Evolutionary conservation across 2,888 invertebrate genomes (phyloP).

Genomic region (Tholera decimalis): DNA sequence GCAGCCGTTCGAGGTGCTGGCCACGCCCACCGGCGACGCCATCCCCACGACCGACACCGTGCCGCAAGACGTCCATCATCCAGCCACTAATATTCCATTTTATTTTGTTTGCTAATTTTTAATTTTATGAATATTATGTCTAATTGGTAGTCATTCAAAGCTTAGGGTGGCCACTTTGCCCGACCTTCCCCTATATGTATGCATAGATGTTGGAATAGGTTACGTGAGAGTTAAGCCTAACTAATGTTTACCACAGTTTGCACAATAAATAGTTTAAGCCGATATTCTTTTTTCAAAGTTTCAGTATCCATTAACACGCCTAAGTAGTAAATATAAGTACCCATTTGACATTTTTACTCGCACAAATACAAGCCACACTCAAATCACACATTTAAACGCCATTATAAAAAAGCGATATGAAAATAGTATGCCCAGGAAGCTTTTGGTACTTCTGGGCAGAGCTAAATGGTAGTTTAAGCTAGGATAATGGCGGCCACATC

Average conservation of each 20-base stretch:
- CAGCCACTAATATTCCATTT: too few relatives aligned
- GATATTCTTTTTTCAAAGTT: constrained; percentile 15
- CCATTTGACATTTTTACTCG: constrained; percentile 28
- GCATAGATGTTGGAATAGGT: not conserved
- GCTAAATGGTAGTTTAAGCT: not conserved
- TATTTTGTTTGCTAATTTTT: too few relatives aligned
- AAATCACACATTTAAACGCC: constrained; percentile 27
- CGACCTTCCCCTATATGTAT: not conserved
- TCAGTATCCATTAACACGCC: not conserved
- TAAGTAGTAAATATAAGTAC: constrained; percentile 8
- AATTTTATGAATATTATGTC: constrained; percentile 10
- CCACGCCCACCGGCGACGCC: too few relatives aligned
- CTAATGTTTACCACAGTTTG: constrained; percentile 2
- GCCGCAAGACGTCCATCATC: too few relatives aligned
- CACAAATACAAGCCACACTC: constrained; percentile 44
- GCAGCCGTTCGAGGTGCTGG: too few relatives aligned
- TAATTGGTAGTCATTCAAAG: constrained; percentile 19
- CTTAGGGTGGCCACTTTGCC: constrained; percentile 17
- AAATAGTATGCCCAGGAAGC: not conserved
- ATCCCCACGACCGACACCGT: too few relatives aligned
- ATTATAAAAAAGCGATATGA: constrained; percentile 47
- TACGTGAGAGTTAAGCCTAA: constrained; percentile 18
- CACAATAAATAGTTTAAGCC: constrained; percentile 3
- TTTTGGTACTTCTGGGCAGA: not conserved
- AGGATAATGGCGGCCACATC: not conserved